phyloP scores from a whole-genome alignment of 2,113 vertebrate species.

The Trematocara stigmaticum region DNA sequence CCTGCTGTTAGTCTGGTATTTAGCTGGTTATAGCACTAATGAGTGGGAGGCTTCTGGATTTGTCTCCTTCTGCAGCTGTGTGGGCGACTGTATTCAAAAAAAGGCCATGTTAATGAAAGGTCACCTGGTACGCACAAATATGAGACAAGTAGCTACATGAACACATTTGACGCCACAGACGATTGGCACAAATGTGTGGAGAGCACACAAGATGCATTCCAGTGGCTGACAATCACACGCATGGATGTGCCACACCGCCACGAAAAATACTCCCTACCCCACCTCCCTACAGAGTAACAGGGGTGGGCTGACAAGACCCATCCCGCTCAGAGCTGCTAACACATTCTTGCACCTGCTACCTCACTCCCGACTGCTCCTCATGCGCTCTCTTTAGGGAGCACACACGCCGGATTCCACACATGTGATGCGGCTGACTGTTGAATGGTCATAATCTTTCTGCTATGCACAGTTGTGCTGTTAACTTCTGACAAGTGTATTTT shows the following conservation, averaged over 20 bases:
- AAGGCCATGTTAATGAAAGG: constrained; percentile 13
- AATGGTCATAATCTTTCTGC: constrained; percentile 42
- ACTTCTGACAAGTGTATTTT: constrained; percentile 57
- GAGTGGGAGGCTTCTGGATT: constrained; percentile 39
- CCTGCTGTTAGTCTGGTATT: constrained; percentile 25
- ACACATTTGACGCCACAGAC: background rate
- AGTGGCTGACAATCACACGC: background rate
- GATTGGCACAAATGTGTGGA: background rate
- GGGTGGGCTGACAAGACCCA: constrained; percentile 52
- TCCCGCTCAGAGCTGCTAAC: constrained; percentile 48
- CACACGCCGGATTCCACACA: constrained; percentile 14
- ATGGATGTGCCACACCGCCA: background rate
- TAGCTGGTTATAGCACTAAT: constrained; percentile 11
- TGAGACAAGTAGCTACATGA: background rate
- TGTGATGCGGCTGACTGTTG: constrained; percentile 51
- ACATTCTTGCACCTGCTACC: constrained; percentile 67
- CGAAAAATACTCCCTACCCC: background rate
- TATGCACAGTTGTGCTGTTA: constrained; percentile 52
- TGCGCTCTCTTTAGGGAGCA: constrained; percentile 28
- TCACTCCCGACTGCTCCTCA: constrained; percentile 33
- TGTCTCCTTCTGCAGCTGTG: constrained; percentile 25
- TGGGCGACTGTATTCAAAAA: constrained; percentile 10
- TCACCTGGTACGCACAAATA: constrained; percentile 4
- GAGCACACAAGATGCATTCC: background rate
- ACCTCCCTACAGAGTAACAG: constrained; percentile 10